Evolutionary conservation across 2,797 vertebrate species (phyloP).

Genomic region (Margarornis squamiger): DNA sequence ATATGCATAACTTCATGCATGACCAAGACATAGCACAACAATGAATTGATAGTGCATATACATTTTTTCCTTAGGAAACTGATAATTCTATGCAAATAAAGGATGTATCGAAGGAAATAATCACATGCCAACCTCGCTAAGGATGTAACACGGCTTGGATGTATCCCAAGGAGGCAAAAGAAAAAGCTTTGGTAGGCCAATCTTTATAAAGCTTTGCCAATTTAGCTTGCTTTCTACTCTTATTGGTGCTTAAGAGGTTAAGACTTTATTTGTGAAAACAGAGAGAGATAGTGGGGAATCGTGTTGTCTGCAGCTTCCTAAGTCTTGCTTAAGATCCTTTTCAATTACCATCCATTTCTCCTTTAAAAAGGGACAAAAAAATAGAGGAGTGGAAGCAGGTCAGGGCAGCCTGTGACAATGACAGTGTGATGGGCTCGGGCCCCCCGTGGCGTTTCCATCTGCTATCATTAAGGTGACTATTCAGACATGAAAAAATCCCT

Average conservation of each 20-base stretch:
- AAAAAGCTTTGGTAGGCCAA: slow-evolving; percentile 29
- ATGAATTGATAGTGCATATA: background rate
- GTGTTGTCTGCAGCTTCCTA: slow-evolving; percentile 77
- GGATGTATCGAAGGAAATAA: slow-evolving; percentile 28
- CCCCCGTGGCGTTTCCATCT: slow-evolving; percentile 88
- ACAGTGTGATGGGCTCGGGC: slow-evolving; percentile 85
- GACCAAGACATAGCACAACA: background rate
- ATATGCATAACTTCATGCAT: background rate
- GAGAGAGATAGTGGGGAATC: slow-evolving; percentile 65
- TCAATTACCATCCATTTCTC: slow-evolving; percentile 87
- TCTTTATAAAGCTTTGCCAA: slow-evolving; percentile 64
- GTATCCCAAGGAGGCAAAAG: background rate
- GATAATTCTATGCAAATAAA: slow-evolving; percentile 19
- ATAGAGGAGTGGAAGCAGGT: slow-evolving; percentile 82
- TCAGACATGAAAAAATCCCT: slow-evolving; percentile 91
- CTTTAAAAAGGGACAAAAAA: slow-evolving; percentile 83
- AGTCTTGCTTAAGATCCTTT: slow-evolving; percentile 87
- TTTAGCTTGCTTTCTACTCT: slow-evolving; percentile 65
- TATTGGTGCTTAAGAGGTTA: slow-evolving; percentile 79
- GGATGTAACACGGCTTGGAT: background rate
- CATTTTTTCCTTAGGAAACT: background rate
- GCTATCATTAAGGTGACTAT: slow-evolving; percentile 92
- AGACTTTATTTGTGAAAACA: slow-evolving; percentile 81
- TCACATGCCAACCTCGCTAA: background rate
- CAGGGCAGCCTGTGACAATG: slow-evolving; percentile 85